Base-by-base conservation (phyloP, 2,797 vertebrate genomes). In the Poeciliopsis paucimaculata region DNA sequence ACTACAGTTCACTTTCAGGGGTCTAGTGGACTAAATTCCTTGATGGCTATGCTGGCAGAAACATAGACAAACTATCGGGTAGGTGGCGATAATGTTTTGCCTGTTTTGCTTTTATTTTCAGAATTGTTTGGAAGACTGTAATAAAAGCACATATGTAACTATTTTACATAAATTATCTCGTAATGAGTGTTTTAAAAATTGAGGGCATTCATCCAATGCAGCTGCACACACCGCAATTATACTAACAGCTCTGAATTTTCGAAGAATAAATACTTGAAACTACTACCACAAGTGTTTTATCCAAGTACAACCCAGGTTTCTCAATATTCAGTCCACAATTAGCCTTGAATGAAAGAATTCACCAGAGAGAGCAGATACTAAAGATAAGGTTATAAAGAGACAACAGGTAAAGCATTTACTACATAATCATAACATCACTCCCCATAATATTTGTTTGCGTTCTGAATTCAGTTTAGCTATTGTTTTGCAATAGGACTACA, bases 111-210 rank as follows among this genome's bases (percentile, higher is more conserved):
- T 68, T 43, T 68, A 41, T 41, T 26, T 26, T 41, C 20, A 68
- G 18, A 39, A 39, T 36, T 13, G 36, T 39, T 68, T 68, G 18
- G 11, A 41, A 41, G 5, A 36, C 13, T 45, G 39, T 71, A 15
- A 71, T 45, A 28, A 71, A n/a, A 45, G 11, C 36, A 26, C 4
- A 70, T 70, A 26, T 70, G 39, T 10, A n/a, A n/a, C 68, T 43
- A 39, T 66, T 66, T 51, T 26, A 39, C 64, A 66, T 66, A 66
- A n/a, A 71, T 71, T 8, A n/a, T 71, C 41, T 16, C 68, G 45
- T 45, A 28, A 70, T 43, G 23, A 71, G 41, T 9, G 5, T 71
- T 28, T 70, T 28, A 45, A 45, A 43, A 28, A 45, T n/a, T 16
- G 13, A 45, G 26, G 12, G 41, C 26, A 45, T 71, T 71, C 23